phyloP scores from a whole-genome alignment of 2,888 invertebrate genomes.

The Drosophila ochracea region DNA sequence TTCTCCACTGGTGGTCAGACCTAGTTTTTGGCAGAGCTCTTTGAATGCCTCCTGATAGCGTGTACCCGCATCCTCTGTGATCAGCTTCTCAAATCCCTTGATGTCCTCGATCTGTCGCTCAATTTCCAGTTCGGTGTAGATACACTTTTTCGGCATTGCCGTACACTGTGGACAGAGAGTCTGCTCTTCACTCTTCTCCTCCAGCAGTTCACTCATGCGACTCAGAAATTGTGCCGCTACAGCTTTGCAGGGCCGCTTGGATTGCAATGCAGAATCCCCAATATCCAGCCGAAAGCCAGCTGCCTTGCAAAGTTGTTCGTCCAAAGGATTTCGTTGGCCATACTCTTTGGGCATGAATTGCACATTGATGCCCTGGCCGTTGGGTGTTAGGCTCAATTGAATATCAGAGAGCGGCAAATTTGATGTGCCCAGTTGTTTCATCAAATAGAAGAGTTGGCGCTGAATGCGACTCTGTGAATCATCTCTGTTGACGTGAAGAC shows the following conservation, averaged over 20 bases:
- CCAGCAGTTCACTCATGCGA: conserved; percentile 39
- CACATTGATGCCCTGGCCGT: conserved; percentile 54
- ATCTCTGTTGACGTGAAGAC: background rate
- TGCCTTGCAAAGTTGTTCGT: conserved; percentile 29
- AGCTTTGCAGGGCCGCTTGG: background rate
- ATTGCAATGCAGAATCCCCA: background rate
- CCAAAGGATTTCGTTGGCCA: background rate
- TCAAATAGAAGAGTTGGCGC: conserved; percentile 52
- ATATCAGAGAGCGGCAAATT: conserved; percentile 43
- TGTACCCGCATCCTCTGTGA: conserved; percentile 27
- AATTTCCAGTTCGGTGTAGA: conserved; percentile 62
- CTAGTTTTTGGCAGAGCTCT: conserved; percentile 62
- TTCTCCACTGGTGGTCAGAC: conserved; percentile 32
- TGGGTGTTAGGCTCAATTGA: conserved; percentile 38
- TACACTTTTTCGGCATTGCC: conserved; percentile 18
- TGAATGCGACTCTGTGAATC: conserved; percentile 22
- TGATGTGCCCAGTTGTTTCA: conserved; percentile 53
- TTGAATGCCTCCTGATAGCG: conserved; percentile 60
- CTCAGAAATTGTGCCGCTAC: conserved; percentile 36
- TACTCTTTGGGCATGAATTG: conserved; percentile 37
- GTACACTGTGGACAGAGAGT: conserved; percentile 48
- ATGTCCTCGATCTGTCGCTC: conserved; percentile 69
- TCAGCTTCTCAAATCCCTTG: conserved; percentile 39
- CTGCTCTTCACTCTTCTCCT: conserved; percentile 25
- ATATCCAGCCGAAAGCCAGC: conserved; percentile 30